These are phyloP conservation scores for Podarcis siculus DNA, from an alignment of 2,797 vertebrate species.

Conservation along the genomic window DNA sequence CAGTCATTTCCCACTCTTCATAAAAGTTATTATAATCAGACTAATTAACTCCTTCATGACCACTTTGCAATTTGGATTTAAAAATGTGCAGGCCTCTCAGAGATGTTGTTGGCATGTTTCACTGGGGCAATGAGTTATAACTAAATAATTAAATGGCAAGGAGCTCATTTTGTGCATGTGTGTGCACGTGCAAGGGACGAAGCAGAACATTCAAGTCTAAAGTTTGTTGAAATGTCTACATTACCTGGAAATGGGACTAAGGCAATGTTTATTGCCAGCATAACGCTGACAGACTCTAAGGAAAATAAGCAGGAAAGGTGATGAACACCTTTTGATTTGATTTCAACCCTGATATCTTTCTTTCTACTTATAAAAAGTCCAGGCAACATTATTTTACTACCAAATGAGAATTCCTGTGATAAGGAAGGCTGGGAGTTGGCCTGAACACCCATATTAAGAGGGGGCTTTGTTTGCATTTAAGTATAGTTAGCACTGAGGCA, in stretches of 20 bases:
- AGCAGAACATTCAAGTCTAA: background rate
- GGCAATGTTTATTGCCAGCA: background rate
- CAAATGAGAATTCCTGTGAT: background rate
- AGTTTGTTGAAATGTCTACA: constrained; percentile 27
- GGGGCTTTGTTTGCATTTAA: background rate
- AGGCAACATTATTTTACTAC: constrained; percentile 9
- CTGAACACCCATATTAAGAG: background rate
- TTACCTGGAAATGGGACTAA: background rate
- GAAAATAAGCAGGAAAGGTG: constrained; percentile 33
- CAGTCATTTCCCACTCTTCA: constrained; percentile 17
- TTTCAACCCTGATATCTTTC: constrained; percentile 1
- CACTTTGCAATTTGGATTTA: background rate
- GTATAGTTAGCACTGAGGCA: background rate
- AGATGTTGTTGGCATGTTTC: constrained; percentile 1
- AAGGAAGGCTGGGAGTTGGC: background rate
- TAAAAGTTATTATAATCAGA: constrained; percentile 20
- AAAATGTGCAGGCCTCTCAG: background rate
- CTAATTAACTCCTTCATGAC: constrained; percentile 18
- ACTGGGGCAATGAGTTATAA: constrained; percentile 25
- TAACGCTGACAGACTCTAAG: background rate
- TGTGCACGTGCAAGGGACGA: constrained; percentile 1
- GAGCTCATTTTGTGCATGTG: background rate
- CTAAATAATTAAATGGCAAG: constrained; percentile 25
- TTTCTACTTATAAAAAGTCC: background rate
- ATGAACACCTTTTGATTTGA: constrained; percentile 21